These are phyloP conservation scores for Drosophila formosana DNA, from an alignment of 2,888 invertebrate species.

Conservation along the genomic window DNA sequence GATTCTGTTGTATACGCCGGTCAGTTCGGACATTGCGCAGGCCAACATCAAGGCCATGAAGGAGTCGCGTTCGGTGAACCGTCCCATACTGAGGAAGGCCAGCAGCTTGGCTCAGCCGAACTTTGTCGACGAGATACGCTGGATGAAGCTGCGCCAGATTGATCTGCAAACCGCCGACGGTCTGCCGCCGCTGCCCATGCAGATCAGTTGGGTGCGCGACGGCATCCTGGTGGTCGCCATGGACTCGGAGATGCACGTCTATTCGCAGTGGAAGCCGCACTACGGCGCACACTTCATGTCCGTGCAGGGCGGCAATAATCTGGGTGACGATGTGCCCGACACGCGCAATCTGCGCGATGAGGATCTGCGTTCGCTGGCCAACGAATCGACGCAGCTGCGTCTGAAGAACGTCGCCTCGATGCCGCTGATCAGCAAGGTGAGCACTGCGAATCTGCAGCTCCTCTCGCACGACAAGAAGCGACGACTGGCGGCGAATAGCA, in stretches of 20 bases:
- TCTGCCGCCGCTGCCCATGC: slow-evolving; percentile 98
- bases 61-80: slow-evolving; percentile 92
- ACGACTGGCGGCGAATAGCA: slow-evolving; percentile 86
- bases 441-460: slow-evolving; percentile 93
- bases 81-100: slow-evolving; percentile 94
- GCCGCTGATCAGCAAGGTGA: slow-evolving; percentile 92
- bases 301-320: slow-evolving; percentile 61
- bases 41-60: slow-evolving; percentile 97
- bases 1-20: slow-evolving; percentile 95
- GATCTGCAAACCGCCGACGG: slow-evolving; percentile 97
- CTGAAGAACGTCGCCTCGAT: slow-evolving; percentile 91
- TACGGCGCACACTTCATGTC: slow-evolving; percentile 84
- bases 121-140: slow-evolving; percentile 96
- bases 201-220: slow-evolving; percentile 99
- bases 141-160: slow-evolving; percentile 97
- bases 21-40: slow-evolving; percentile 97
- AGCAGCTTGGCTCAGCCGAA: slow-evolving; percentile 95
- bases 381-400: slow-evolving; percentile 89
- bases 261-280: slow-evolving; percentile 97
- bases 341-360: slow-evolving; percentile 90
- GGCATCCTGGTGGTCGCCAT: slow-evolving; percentile 99
- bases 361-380: slow-evolving; percentile 88
- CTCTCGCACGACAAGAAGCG: slow-evolving; percentile 89
- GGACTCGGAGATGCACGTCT: slow-evolving; percentile 99
- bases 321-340: slow-evolving; percentile 90